Base-by-base conservation (phyloP, 2,113 vertebrate genomes). In the Cryptomyrus ogoouensis region DNA sequence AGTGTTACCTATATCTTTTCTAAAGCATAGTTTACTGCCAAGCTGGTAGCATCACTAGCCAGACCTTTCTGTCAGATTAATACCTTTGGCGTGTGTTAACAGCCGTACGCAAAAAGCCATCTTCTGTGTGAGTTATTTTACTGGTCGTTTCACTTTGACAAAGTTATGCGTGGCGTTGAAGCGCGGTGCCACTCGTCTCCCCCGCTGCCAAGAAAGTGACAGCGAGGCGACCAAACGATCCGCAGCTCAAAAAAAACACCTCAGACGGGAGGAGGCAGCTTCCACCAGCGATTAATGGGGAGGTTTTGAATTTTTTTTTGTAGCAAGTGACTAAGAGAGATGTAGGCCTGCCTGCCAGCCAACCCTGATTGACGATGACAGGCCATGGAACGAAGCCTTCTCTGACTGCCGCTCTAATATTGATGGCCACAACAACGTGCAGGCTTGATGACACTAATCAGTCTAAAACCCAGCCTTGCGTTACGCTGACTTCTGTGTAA, bases 221-320 rank as follows among this genome's bases (percentile, higher is more conserved):
- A 84, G 89, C 24, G 24, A 89, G 49, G 49, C 31, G 13, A 52
- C 74, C 49, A 31, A 35, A 84, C 77, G n/a, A 46, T 62, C 13
- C 35, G 0, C 53, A 47, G 80, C 39, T 46, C 35, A 44, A 62
- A n/a, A 66, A 62, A 27, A 21, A 52, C 52, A 42, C 15, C 88
- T 42, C 27, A n/a, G 74, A 19, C 9, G 6, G 39, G 42, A 8
- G 87, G 24, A 66, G 39, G 50, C 49, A 6, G 39, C 89, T 85
- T 89, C 89, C 80, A 62, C 35, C 80, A 15, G 52, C 31, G 89
- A 89, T 89, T 89, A 89, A 89, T 89, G 89, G 88, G 88, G 83
- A 89, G 58, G 89, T 89, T 89, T 89, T 35, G 52, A 21, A 2
- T 83, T 35, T 83, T 50, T 49, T 83, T 83, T 39, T 83, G 9